Evolutionary conservation across 2,888 invertebrate species (phyloP).

Genomic region (Chouioia cunea): DNA sequence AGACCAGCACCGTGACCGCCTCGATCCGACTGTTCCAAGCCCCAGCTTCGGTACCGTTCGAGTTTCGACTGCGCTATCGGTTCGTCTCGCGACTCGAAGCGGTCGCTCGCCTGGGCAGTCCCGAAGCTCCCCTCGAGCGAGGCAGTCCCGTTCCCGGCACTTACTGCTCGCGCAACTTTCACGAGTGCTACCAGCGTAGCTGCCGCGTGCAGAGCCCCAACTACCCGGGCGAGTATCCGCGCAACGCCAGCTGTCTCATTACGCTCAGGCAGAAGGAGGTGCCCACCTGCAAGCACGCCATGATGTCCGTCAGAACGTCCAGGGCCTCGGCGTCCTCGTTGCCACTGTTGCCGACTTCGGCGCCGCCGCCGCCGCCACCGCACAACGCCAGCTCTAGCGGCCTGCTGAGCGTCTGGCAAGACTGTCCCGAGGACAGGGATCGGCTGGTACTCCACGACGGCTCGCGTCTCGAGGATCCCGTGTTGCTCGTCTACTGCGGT

Average conservation of each 20-base stretch:
- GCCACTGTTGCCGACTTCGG: conserved; percentile 21
- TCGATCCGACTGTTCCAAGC: conserved; percentile 83
- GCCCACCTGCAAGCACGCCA: conserved; percentile 90
- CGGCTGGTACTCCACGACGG: conserved; percentile 90
- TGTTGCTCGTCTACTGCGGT: conserved; percentile 89
- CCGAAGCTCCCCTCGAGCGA: conserved; percentile 82
- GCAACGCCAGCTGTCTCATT: conserved; percentile 93
- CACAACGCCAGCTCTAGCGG: conserved; percentile 48
- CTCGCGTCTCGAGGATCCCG: conserved; percentile 83
- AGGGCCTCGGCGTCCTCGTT: conserved; percentile 45
- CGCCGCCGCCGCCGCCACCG: conserved; percentile 39
- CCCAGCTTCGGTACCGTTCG: conserved; percentile 81
- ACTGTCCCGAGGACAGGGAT: conserved; percentile 86
- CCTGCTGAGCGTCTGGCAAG: conserved; percentile 81
- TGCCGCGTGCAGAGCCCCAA: conserved; percentile 91
- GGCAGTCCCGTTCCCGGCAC: conserved; percentile 88
- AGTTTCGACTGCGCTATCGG: conserved; percentile 83
- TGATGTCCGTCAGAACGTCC: conserved; percentile 79
- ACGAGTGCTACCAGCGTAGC: conserved; percentile 86
- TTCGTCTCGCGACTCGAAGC: conserved; percentile 86
- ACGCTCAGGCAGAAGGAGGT: conserved; percentile 87
- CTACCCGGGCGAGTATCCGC: conserved; percentile 88
- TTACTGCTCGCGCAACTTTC: conserved; percentile 86
- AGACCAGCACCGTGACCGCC: conserved; percentile 89
- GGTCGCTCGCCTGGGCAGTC: conserved; percentile 82